phyloP scores from a whole-genome alignment of 2,113 vertebrate species.

The Odocoileus virginianus region DNA sequence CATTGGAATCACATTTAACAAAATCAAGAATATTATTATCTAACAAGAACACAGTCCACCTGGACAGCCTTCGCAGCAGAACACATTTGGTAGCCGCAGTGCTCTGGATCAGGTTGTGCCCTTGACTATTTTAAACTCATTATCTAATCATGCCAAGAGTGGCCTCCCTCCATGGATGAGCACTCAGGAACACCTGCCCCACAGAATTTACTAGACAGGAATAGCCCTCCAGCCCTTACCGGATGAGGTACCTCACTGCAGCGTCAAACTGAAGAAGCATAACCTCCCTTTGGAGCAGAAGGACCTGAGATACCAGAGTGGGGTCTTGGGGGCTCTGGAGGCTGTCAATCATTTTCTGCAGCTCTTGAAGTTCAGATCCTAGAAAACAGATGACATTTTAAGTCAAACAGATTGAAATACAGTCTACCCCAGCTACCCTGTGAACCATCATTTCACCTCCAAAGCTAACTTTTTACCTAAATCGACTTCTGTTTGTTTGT shows the following conservation, averaged over 20 bases:
- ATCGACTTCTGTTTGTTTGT: background rate
- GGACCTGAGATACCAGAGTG: slow-evolving; percentile 68
- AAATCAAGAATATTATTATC: background rate
- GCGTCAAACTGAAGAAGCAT: slow-evolving; percentile 80
- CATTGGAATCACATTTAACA: background rate
- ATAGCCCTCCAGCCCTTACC: slow-evolving; percentile 59
- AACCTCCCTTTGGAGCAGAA: slow-evolving; percentile 78
- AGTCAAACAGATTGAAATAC: background rate
- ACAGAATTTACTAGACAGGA: background rate
- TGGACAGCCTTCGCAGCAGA: background rate
- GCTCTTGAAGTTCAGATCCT: slow-evolving; percentile 81
- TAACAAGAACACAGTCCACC: background rate
- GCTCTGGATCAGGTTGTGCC: background rate
- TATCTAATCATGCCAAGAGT: background rate
- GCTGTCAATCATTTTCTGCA: slow-evolving; percentile 79
- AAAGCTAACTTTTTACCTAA: background rate
- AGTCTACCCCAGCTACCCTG: too few relatives aligned
- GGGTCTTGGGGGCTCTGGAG: slow-evolving; percentile 78
- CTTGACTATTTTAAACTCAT: slow-evolving; percentile 7
- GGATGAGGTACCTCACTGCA: slow-evolving; percentile 75
- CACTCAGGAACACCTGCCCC: background rate
- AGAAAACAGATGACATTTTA: background rate
- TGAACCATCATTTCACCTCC: background rate
- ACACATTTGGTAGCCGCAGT: background rate
- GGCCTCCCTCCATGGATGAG: slow-evolving; percentile 1